Percentiles rank a stretch among this genome's conserved stretches.
Evolutionary conservation across 2,113 vertebrate species (phyloP).

Genomic region (Vicugna pacos): DNA sequence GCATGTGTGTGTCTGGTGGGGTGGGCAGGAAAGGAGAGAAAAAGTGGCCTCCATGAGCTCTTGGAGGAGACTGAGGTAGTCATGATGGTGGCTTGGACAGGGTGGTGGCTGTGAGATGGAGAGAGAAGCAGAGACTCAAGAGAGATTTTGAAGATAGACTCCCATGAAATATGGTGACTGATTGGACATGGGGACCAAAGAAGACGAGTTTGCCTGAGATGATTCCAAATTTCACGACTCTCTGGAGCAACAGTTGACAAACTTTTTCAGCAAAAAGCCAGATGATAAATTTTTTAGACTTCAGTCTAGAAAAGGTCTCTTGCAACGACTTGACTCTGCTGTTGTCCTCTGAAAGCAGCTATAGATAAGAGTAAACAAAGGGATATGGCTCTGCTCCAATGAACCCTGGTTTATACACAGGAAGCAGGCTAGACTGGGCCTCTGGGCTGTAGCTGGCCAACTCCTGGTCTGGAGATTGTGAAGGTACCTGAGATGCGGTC

Average conservation of each 20-base stretch:
- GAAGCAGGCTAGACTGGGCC: not conserved
- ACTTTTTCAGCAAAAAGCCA: not conserved
- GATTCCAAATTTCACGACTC: not conserved
- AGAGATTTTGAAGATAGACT: not conserved
- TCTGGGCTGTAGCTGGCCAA: not conserved
- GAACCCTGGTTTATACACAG: not conserved
- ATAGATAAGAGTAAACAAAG: not conserved
- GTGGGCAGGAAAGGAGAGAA: not conserved
- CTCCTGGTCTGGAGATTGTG: not conserved
- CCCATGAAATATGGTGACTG: too few relatives aligned
- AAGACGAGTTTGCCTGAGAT: not conserved
- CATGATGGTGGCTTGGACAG: too few relatives aligned
- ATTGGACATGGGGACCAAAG: not conserved
- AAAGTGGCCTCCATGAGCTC: not conserved
- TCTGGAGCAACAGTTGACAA: not conserved
- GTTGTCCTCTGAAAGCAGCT: not conserved
- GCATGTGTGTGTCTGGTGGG: not conserved
- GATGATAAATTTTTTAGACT: not conserved
- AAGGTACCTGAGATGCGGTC: not conserved
- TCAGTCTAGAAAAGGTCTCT: not conserved
- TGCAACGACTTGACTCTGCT: not conserved
- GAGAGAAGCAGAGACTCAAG: not conserved
- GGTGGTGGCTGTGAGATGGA: not conserved
- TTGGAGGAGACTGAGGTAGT: not conserved
- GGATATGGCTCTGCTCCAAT: rapidly evolving